Percentiles rank a stretch among this genome's conserved stretches.
Evolutionary conservation across 2,113 vertebrate species (phyloP).

Genomic region (Lepidothrix coronata): DNA sequence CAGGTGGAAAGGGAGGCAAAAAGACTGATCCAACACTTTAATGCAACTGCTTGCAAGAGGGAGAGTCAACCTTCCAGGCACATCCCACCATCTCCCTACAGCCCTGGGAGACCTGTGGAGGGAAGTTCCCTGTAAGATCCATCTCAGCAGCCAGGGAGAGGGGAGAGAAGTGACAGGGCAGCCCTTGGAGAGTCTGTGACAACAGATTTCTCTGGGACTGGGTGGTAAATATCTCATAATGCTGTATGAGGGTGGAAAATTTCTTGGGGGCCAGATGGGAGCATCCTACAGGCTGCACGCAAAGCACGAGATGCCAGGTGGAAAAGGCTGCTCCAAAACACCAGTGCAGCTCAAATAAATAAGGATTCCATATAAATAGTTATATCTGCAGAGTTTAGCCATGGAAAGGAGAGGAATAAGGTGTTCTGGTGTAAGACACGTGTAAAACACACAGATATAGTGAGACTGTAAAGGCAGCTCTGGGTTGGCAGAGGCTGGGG

Average conservation of each 20-base stretch:
- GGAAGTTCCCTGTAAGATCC: background rate
- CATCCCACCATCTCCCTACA: background rate
- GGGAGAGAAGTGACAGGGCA: background rate
- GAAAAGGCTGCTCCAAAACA: background rate
- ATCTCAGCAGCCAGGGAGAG: background rate
- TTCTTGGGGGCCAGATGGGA: background rate
- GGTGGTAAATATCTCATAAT: background rate
- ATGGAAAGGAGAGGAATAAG: background rate
- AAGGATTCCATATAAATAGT: background rate
- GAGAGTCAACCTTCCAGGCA: accelerated
- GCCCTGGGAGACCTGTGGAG: accelerated
- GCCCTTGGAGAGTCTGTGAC: background rate
- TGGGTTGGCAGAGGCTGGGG: background rate
- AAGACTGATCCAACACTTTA: background rate
- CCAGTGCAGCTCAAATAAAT: background rate
- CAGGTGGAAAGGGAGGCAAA: background rate
- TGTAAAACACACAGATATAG: background rate
- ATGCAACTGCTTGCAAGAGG: background rate
- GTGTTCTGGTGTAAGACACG: accelerated
- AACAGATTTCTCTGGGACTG: background rate
- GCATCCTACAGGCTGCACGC: background rate
- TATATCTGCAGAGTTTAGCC: background rate
- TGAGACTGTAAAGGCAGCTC: background rate
- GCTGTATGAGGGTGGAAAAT: background rate
- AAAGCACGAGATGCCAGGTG: background rate